Percentiles rank a stretch among this genome's conserved stretches.
Conservation (phyloP, 2,888 invertebrate genomes). For the Chrysolina haemoptera region DNA sequence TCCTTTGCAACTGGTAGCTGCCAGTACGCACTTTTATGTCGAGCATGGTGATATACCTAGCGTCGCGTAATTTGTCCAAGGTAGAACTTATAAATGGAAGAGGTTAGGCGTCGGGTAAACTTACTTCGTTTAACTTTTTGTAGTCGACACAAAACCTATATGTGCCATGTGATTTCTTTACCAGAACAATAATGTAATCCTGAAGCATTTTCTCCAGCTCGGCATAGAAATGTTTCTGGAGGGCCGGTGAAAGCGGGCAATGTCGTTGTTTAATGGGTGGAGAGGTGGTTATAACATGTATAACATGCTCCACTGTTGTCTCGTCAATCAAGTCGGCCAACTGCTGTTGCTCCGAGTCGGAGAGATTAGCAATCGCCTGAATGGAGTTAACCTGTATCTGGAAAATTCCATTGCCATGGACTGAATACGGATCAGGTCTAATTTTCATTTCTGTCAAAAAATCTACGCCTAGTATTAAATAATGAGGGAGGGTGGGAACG, state of each 20-base stretch:
- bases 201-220: constrained; percentile 31
- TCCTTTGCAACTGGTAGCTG: constrained; percentile 36
- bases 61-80: constrained; percentile 33
- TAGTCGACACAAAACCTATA: no score
- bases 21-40: constrained; percentile 33
- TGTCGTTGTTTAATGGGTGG: constrained; percentile 28
- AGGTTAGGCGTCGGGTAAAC: constrained; percentile 27
- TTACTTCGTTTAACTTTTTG: no score
- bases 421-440: background rate
- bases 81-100: background rate
- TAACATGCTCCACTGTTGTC: constrained; percentile 20
- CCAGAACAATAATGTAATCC: constrained; percentile 34
- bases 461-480: background rate
- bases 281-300: background rate
- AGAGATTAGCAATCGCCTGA: background rate
- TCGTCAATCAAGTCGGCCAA: background rate
- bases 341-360: background rate
- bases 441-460: background rate
- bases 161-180: no score
- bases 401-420: no score
- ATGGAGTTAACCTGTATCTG: background rate
- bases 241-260: no score
- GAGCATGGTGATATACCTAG: constrained; percentile 10
- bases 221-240: constrained; percentile 31
- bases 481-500: background rate